Evolutionary conservation across 2,797 vertebrate genomes (phyloP).

Genomic region (Gambelia wislizenii): DNA sequence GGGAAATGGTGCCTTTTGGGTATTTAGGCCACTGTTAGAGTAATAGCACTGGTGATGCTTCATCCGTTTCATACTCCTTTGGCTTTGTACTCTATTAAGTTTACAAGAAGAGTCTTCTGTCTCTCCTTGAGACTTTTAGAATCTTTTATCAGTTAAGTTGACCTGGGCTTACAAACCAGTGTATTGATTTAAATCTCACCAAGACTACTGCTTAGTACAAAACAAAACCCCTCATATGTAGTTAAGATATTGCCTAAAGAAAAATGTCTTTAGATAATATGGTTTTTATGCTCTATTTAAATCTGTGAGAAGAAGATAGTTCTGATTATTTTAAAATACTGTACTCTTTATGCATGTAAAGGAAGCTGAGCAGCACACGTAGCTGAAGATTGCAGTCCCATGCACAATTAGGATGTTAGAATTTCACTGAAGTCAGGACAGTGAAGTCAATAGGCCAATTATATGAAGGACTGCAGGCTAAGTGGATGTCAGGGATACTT

Average conservation of each 20-base stretch:
- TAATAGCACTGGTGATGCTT: not conserved
- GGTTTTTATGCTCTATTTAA: not conserved
- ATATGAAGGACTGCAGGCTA: not conserved
- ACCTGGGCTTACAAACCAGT: not conserved
- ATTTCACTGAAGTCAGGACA: not conserved
- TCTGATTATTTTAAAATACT: not conserved
- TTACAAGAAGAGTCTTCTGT: not conserved
- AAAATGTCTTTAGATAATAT: not conserved
- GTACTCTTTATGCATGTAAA: not conserved
- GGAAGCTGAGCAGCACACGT: not conserved
- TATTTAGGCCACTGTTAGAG: no score
- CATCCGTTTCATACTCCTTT: not conserved
- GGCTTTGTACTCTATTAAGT: not conserved
- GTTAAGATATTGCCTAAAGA: not conserved
- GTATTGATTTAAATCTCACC: not conserved
- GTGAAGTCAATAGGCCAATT: not conserved
- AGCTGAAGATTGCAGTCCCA: not conserved
- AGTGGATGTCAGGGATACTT: not conserved
- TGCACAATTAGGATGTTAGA: not conserved
- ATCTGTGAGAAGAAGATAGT: not conserved
- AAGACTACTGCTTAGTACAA: not conserved
- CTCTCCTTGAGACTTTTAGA: not conserved
- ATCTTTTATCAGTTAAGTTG: not conserved
- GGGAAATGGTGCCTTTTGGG: no score
- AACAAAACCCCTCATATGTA: not conserved